Conservation (phyloP, 2,888 invertebrate genomes). For the Hyles lineata region DNA sequence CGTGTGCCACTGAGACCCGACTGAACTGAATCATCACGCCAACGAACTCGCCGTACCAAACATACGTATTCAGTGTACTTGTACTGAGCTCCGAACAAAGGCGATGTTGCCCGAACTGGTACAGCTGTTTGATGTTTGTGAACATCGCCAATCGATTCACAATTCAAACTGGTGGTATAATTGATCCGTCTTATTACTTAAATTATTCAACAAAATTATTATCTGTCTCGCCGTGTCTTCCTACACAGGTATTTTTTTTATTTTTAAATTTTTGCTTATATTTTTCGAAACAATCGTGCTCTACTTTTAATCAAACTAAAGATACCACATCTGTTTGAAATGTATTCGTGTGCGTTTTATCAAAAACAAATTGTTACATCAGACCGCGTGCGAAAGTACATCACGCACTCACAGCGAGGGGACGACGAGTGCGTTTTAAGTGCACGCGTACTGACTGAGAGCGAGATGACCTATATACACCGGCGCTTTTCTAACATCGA, state of each 20-base stretch:
- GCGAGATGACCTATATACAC: conserved; percentile 49
- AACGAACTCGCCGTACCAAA: conserved; percentile 62
- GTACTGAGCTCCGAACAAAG: conserved; percentile 66
- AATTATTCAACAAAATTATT: neutral
- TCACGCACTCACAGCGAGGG: conserved; percentile 47
- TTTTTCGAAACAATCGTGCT: neutral
- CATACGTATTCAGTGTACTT: conserved; percentile 50
- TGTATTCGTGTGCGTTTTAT: conserved; percentile 34
- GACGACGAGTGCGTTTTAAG: conserved; percentile 66
- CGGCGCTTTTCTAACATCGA: conserved; percentile 66
- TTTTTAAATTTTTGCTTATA: neutral
- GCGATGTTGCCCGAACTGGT: conserved; percentile 61
- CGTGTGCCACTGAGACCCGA: conserved; percentile 52
- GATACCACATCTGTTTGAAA: neutral
- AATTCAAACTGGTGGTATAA: conserved; percentile 60
- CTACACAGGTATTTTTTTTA: neutral
- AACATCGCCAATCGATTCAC: conserved; percentile 72
- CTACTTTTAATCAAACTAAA: neutral
- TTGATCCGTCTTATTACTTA: conserved; percentile 22
- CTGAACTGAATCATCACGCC: conserved; percentile 59
- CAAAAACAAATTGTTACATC: conserved; percentile 45
- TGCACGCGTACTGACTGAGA: conserved; percentile 67
- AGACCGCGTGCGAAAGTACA: conserved; percentile 57
- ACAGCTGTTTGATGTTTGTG: conserved; percentile 83
- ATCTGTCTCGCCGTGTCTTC: neutral